Evolutionary conservation across 2,888 invertebrate genomes (phyloP).

Genomic region (Emmelina monodactyla): DNA sequence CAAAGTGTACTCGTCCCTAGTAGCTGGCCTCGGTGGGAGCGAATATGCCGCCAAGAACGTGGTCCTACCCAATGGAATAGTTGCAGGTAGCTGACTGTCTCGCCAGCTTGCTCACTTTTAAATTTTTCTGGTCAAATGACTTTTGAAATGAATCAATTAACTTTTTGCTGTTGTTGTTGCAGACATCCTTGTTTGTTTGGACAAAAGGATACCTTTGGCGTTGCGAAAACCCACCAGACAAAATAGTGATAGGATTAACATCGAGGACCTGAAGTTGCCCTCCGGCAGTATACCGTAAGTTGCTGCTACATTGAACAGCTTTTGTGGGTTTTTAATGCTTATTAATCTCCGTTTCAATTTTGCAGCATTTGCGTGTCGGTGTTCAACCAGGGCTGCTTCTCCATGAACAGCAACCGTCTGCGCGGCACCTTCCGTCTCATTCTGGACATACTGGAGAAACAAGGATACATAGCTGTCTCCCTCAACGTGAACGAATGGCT

Average conservation of each 20-base stretch:
- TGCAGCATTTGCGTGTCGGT: slow-evolving; percentile 67
- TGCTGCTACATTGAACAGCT: slow-evolving; percentile 59
- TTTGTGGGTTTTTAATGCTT: neutral
- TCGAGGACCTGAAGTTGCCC: slow-evolving; percentile 88
- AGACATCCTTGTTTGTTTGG: no score
- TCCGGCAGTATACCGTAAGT: slow-evolving; percentile 89
- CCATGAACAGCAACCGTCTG: slow-evolving; percentile 65
- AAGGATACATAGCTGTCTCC: slow-evolving; percentile 63
- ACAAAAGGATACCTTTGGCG: no score
- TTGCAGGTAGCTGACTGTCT: slow-evolving; percentile 58
- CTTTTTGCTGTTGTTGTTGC: no score
- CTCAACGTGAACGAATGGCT: slow-evolving; percentile 64
- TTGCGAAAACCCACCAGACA: no score
- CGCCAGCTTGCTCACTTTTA: no score
- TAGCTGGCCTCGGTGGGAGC: slow-evolving; percentile 63
- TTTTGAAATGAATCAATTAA: no score
- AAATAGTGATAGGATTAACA: no score
- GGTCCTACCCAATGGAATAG: slow-evolving; percentile 58
- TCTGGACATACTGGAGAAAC: slow-evolving; percentile 63
- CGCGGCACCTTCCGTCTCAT: slow-evolving; percentile 58
- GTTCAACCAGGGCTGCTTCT: slow-evolving; percentile 61
- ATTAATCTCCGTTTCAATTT: slow-evolving; percentile 13
- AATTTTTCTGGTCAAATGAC: neutral
- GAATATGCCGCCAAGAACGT: slow-evolving; percentile 63
- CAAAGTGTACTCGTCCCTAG: slow-evolving; percentile 52